Conservation (phyloP, 2,797 vertebrate genomes). For the Bradypodion pumilum region DNA sequence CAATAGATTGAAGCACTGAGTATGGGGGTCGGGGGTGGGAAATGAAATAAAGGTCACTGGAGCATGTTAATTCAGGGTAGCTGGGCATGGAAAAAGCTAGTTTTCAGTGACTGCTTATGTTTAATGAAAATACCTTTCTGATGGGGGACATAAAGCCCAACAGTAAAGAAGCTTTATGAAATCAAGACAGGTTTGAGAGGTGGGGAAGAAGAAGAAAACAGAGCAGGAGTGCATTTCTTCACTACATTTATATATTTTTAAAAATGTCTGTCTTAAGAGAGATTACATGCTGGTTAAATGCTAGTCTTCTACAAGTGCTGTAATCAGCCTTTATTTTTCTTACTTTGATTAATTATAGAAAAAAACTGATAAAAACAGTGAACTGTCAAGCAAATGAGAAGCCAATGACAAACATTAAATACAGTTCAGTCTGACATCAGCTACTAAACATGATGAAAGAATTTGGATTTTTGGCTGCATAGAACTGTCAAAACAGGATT, state of each 20-base stretch:
- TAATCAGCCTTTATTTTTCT: slow-evolving; percentile 23
- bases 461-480: not conserved
- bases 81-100: slow-evolving; percentile 54
- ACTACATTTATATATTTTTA: not conserved
- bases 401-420: not conserved
- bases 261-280: not conserved
- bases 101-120: slow-evolving; percentile 34
- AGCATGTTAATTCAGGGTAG: slow-evolving; percentile 22
- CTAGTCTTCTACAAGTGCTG: slow-evolving; percentile 27
- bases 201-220: slow-evolving; percentile 15
- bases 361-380: slow-evolving; percentile 4
- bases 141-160: slow-evolving; percentile 21
- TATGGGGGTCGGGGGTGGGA: no score
- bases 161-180: slow-evolving; percentile 41
- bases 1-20: slow-evolving; percentile 51
- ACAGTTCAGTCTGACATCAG: not conserved
- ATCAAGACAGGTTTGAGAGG: slow-evolving; percentile 32
- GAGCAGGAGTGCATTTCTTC: slow-evolving; percentile 1
- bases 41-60: no score
- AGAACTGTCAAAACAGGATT: not conserved
- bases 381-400: slow-evolving; percentile 1
- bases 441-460: slow-evolving; percentile 12
- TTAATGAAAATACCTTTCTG: slow-evolving; percentile 46
- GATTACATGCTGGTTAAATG: slow-evolving; percentile 38
- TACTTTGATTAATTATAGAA: not conserved